phyloP scores from a whole-genome alignment of 2,113 vertebrate genomes.

The Dolichallabes microphthalmus region DNA sequence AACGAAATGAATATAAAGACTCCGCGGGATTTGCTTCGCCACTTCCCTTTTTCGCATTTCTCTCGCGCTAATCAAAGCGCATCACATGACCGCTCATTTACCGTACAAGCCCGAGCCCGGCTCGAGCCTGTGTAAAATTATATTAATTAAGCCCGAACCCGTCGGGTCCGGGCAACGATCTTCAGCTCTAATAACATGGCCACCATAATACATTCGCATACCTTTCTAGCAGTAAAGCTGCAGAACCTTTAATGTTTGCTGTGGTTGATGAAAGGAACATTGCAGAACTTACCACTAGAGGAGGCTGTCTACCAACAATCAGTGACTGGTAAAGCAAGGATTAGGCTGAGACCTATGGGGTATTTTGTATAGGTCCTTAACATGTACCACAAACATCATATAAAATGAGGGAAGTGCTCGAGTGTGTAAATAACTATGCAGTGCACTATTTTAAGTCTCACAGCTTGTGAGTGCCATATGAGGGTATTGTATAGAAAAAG shows the following conservation, averaged over 20 bases:
- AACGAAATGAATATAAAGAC: too few relatives aligned
- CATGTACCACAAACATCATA: background rate
- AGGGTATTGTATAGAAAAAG: background rate
- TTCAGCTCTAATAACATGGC: background rate
- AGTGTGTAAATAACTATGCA: background rate
- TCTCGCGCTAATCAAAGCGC: too few relatives aligned
- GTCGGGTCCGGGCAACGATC: too few relatives aligned
- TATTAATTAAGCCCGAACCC: too few relatives aligned
- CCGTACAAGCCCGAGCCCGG: too few relatives aligned
- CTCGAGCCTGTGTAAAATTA: too few relatives aligned
- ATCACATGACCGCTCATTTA: too few relatives aligned
- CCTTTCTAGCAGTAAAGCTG: background rate
- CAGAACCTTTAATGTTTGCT: background rate
- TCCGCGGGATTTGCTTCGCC: too few relatives aligned
- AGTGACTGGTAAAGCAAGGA: background rate
- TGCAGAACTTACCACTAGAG: background rate
- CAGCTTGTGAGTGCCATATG: background rate
- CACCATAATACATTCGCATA: background rate
- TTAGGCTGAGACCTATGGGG: background rate
- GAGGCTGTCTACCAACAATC: background rate
- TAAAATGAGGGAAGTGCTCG: background rate
- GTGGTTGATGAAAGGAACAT: too few relatives aligned
- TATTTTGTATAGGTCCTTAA: background rate
- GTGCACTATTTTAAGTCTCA: background rate
- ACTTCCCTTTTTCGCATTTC: too few relatives aligned